Base-by-base conservation (phyloP, 2,113 vertebrate genomes). In the Diphyllodes magnificus region DNA sequence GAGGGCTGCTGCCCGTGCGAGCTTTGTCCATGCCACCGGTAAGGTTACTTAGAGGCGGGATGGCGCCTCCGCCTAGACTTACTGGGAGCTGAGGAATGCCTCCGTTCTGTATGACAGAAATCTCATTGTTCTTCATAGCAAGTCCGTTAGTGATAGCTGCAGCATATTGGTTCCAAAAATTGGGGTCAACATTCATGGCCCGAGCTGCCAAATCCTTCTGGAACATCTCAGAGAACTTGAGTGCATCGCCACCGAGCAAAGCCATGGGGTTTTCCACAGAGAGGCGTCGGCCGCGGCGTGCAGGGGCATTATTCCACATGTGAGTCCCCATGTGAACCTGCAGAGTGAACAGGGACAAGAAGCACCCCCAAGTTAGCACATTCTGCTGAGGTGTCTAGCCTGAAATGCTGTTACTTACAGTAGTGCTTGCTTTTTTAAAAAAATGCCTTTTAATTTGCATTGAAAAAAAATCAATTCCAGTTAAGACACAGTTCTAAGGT, bases 311-410 rank as follows among this genome's bases (percentile, higher is more conserved):
- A 98, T 99, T 99, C 99, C 99, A 99, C 99, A 99, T 99, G 97
- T 99, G 99, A 19, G 99, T 99, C 83, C 99, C 99, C 99, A 99
- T 99, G 97, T 99, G 99, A 92, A 99, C 99, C 99, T 99, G 98
- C 19, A 57, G 37, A 80, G 68, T 47, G 85, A 90, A 96, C 9
- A 65, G 42, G 88, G 90, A 97, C 47, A 94, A 97, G 90, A 96
- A 89, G 96, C 45, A 92, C 57, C 71, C 60, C 25, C 82, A 71
- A 25, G 92, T 97, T 61, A 98, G 97, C 59, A 18, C 13, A 20
- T 39, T 87, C 39, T 14, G 71, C 18, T 28, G 12, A 20, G 12
- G 3, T 0, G 2, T 47, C 60, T 35, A 40, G 33, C 28, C 45
- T 59, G 82, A 82, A 56, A 63, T 13, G 23, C 42, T 61, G 28